phyloP scores from a whole-genome alignment of 30 jellyfish, hydroid and myxozoan genomes.

The Sanderia malayensis region DNA sequence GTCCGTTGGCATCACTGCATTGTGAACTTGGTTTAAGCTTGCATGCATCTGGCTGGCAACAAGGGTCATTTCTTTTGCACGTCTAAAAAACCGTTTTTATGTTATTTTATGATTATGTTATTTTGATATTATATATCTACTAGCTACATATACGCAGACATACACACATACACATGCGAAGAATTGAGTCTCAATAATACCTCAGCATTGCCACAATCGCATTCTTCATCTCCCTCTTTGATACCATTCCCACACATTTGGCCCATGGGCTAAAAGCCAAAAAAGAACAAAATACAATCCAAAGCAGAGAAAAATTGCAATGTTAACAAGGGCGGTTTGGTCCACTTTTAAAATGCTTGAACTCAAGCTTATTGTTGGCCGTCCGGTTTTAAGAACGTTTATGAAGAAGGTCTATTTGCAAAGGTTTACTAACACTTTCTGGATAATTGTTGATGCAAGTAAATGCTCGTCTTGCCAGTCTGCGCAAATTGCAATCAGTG shows the following conservation, averaged over 20 bases:
- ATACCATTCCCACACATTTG: conserved; percentile 75
- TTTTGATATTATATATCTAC: no score
- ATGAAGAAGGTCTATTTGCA: no score
- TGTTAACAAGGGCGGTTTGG: no score
- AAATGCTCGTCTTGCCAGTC: conserved; percentile 30
- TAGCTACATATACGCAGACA: no score
- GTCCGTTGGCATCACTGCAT: conserved; percentile 79
- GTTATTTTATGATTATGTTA: no score
- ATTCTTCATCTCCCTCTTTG: conserved; percentile 65
- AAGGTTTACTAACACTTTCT: conserved; percentile 49
- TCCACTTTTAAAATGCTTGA: no score
- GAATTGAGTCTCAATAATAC: not conserved
- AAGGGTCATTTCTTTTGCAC: conserved; percentile 76
- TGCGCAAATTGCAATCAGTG: conserved; percentile 53
- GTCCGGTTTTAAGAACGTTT: no score
- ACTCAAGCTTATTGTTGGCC: no score
- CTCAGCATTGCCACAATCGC: conserved; percentile 58
- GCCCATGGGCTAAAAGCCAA: conserved; percentile 29
- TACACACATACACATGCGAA: no score
- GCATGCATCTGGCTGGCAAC: conserved; percentile 84
- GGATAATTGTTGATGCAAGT: conserved; percentile 60
- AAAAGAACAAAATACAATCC: no score
- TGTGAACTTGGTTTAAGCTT: conserved; percentile 61
- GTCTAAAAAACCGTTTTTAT: conserved; percentile 32
- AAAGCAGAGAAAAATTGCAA: no score